phyloP scores from a whole-genome alignment of 2,113 vertebrate species.

The Lepidothrix coronata region DNA sequence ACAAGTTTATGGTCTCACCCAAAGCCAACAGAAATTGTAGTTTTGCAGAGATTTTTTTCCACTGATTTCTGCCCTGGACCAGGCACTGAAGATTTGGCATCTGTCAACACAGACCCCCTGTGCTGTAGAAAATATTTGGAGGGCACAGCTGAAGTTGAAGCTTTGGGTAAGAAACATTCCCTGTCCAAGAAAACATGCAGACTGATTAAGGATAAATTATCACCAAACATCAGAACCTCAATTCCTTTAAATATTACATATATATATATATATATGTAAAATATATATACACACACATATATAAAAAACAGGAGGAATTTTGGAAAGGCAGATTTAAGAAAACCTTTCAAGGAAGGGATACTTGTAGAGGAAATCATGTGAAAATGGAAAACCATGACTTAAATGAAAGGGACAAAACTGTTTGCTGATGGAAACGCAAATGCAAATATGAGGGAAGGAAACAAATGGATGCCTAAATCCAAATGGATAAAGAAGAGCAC shows the following conservation, averaged over 20 bases:
- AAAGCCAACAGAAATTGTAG: not conserved
- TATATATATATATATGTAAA: not conserved
- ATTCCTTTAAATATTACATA: not conserved
- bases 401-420: not conserved
- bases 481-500: conserved; percentile 17
- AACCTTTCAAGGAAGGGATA: not conserved
- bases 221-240: not conserved
- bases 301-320: not conserved
- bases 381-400: not conserved
- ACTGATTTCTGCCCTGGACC: not conserved
- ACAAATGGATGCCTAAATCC: not conserved
- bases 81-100: not conserved
- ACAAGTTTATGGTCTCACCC: not conserved
- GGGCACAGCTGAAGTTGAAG: not conserved
- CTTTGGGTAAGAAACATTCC: not conserved
- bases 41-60: not conserved
- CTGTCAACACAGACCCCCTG: fast-evolving
- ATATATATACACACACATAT: not conserved
- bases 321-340: not conserved
- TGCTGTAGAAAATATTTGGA: not conserved
- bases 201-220: not conserved
- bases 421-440: not conserved
- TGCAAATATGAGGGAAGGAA: not conserved
- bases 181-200: not conserved
- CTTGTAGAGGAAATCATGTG: not conserved